Percentiles rank a stretch among this genome's conserved stretches.
Evolutionary conservation across 1,140 invertebrate species (phyloP).

Genomic region (Heliothis subflexa): DNA sequence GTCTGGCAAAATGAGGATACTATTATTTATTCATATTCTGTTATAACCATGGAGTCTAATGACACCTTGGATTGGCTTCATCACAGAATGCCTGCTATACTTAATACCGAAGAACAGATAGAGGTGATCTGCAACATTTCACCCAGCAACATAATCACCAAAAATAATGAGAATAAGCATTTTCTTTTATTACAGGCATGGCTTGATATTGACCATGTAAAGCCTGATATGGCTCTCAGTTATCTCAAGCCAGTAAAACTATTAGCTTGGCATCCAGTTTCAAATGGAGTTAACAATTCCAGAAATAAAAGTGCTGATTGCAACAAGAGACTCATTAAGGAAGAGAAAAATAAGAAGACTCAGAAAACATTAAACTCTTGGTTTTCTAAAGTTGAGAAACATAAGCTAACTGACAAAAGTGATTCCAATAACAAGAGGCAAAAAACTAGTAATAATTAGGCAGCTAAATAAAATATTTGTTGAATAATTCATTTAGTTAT

Average conservation of each 20-base stretch:
- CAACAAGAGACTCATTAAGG: slow-evolving; percentile 85
- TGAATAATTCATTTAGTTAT: not conserved
- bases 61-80: slow-evolving; percentile 91
- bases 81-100: slow-evolving; percentile 92
- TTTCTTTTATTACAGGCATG: slow-evolving; percentile 86
- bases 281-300: slow-evolving; percentile 91
- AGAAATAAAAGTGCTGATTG: slow-evolving; percentile 90
- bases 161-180: not conserved
- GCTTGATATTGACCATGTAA: slow-evolving; percentile 89
- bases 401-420: slow-evolving; percentile 58
- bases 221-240: slow-evolving; percentile 86
- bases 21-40: slow-evolving; percentile 90
- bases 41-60: slow-evolving; percentile 93
- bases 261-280: slow-evolving; percentile 90
- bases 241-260: slow-evolving; percentile 85
- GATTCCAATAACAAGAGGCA: slow-evolving; percentile 19
- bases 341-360: slow-evolving; percentile 63
- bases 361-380: slow-evolving; percentile 77
- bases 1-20: slow-evolving; percentile 88
- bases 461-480: not conserved
- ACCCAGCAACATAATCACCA: too few species aligned
- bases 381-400: slow-evolving; percentile 69
- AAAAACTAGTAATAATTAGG: not conserved
- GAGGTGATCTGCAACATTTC: slow-evolving; percentile 82
- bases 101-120: slow-evolving; percentile 90